Percentiles rank a stretch among this genome's conserved stretches.
These are phyloP conservation scores for Heterodera filipjevi DNA, from an alignment of 2,888 invertebrate species.

Conservation along the genomic window DNA sequence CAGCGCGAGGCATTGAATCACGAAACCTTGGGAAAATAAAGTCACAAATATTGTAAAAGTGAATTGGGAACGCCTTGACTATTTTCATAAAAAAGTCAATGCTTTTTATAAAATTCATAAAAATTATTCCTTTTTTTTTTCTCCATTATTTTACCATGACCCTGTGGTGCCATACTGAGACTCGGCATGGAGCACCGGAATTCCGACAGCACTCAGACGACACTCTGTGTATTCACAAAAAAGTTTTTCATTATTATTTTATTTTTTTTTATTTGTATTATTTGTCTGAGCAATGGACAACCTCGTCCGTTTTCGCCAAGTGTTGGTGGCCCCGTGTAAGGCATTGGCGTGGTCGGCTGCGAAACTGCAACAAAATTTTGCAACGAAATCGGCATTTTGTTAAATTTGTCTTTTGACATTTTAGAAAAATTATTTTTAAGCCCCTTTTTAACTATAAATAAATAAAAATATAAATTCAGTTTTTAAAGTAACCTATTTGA, in stretches of 20 bases:
- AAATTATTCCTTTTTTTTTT: not conserved
- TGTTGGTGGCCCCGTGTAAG: slow-evolving; percentile 62
- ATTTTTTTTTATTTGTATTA: slow-evolving; percentile 30
- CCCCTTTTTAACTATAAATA: too few species aligned
- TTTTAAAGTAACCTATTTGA: too few species aligned
- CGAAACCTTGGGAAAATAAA: slow-evolving; percentile 44
- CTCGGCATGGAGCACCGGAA: slow-evolving; percentile 64
- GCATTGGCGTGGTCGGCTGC: slow-evolving; percentile 53
- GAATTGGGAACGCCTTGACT: too few species aligned
- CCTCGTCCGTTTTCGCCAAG: slow-evolving; percentile 55
- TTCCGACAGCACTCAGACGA: slow-evolving; percentile 63
- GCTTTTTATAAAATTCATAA: not conserved
- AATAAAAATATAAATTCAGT: too few species aligned
- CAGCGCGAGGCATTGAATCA: slow-evolving; percentile 53
- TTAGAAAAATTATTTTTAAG: too few species aligned
- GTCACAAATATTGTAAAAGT: too few species aligned
- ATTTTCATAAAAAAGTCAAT: too few species aligned
- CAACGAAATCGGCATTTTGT: too few species aligned
- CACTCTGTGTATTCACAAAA: slow-evolving; percentile 46
- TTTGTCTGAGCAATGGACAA: not conserved
- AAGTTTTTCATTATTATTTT: not conserved
- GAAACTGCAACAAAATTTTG: slow-evolving; percentile 22
- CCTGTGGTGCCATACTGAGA: slow-evolving; percentile 64
- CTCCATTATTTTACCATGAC: slow-evolving; percentile 49
- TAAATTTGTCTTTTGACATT: too few species aligned